Conservation (phyloP, 2,888 invertebrate species). For the Bembecia ichneumoniformis region DNA sequence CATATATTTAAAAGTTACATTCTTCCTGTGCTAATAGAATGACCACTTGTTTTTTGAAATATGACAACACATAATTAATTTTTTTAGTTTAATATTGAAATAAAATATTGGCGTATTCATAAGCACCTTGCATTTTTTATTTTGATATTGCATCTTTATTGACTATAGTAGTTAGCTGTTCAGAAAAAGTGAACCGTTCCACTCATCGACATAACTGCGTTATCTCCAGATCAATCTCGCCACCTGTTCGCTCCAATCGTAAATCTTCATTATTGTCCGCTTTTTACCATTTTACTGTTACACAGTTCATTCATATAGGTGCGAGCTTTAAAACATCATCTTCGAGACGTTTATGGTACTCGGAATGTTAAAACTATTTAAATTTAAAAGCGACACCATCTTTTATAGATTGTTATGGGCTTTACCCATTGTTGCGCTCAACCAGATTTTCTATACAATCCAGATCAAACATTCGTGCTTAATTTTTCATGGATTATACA, state of each 20-base stretch:
- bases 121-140: too few relatives aligned
- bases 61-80: too few relatives aligned
- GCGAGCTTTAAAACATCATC: conserved; percentile 19
- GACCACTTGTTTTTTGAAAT: too few relatives aligned
- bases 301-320: conserved; percentile 22
- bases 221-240: conserved; percentile 45
- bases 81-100: too few relatives aligned
- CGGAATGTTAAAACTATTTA: conserved; percentile 2
- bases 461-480: too few relatives aligned
- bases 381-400: not conserved
- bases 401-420: not conserved
- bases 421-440: too few relatives aligned
- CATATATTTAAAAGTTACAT: too few relatives aligned
- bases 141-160: too few relatives aligned
- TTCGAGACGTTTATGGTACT: conserved; percentile 1
- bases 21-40: too few relatives aligned
- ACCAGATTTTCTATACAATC: too few relatives aligned
- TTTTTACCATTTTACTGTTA: conserved; percentile 56
- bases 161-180: not conserved
- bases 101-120: too few relatives aligned
- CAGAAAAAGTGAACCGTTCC: conserved; percentile 30
- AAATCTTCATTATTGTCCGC: conserved; percentile 56
- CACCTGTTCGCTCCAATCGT: conserved; percentile 47
- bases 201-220: conserved; percentile 34
- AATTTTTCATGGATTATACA: too few relatives aligned